These are phyloP conservation scores for Emydocephalus ijimae DNA, from an alignment of 2,113 vertebrate genomes.

Conservation along the genomic window DNA sequence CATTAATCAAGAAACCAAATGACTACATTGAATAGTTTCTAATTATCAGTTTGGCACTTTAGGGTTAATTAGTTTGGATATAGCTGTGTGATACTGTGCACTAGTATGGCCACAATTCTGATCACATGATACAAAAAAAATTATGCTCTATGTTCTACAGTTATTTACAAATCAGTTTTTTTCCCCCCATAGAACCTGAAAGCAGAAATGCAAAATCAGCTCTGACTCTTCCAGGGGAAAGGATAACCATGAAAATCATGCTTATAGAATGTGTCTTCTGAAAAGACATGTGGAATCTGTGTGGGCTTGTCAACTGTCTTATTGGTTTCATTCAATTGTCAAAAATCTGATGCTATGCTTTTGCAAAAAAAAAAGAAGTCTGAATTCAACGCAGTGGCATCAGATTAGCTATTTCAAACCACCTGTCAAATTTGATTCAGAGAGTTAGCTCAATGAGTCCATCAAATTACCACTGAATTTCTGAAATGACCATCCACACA, in stretches of 20 bases:
- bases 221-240: neutral
- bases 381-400: neutral
- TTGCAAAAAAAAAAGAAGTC: neutral
- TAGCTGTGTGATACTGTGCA: neutral
- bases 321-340: neutral
- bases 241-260: neutral
- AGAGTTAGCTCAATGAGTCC: neutral
- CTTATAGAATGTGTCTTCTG: neutral
- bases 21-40: neutral
- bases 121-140: neutral
- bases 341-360: neutral
- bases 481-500: neutral
- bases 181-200: neutral
- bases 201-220: neutral
- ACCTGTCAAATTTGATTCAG: neutral
- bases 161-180: neutral
- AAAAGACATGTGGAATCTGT: neutral
- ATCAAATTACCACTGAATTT: neutral
- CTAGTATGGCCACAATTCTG: neutral
- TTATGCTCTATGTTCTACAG: neutral
- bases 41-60: neutral
- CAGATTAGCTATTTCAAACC: neutral
- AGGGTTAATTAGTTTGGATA: neutral
- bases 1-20: neutral
- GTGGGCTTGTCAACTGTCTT: neutral